These are phyloP conservation scores for Myotis yumanensis DNA, from an alignment of 2,113 vertebrate species.

Conservation along the genomic window DNA sequence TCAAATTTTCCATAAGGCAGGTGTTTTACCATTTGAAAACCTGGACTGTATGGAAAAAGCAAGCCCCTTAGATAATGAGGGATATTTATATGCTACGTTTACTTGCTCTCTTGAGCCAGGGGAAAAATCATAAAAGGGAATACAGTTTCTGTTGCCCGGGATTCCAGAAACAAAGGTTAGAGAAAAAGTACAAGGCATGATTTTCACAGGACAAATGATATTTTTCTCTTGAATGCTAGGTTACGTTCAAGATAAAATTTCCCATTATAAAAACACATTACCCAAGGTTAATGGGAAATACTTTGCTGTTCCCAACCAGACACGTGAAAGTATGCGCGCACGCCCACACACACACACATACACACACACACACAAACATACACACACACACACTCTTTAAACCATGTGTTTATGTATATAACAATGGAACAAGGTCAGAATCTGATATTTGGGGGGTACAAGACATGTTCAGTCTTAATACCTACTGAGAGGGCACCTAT, in stretches of 20 bases:
- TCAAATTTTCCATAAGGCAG: neutral
- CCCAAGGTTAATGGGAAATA: neutral
- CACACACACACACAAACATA: too few relatives aligned
- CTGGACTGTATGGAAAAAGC: neutral
- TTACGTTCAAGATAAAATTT: neutral
- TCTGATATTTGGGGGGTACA: neutral
- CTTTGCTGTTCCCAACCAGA: neutral
- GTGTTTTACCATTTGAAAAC: neutral
- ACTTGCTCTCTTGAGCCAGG: neutral
- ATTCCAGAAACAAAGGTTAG: conserved; percentile 52
- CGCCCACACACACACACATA: neutral
- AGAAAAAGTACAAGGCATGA: neutral
- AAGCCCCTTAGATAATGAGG: neutral
- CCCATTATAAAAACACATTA: neutral
- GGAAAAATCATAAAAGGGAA: conserved; percentile 31
- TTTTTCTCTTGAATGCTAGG: neutral
- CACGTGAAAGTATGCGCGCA: neutral
- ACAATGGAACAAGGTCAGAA: neutral
- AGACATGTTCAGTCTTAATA: neutral
- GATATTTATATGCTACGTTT: neutral
- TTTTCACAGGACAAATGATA: neutral
- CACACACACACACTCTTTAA: neutral
- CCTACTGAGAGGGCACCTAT: neutral
- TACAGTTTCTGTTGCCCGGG: neutral
- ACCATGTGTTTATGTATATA: neutral